Conservation (phyloP, 2,797 vertebrate species). For the Karalla daura region DNA sequence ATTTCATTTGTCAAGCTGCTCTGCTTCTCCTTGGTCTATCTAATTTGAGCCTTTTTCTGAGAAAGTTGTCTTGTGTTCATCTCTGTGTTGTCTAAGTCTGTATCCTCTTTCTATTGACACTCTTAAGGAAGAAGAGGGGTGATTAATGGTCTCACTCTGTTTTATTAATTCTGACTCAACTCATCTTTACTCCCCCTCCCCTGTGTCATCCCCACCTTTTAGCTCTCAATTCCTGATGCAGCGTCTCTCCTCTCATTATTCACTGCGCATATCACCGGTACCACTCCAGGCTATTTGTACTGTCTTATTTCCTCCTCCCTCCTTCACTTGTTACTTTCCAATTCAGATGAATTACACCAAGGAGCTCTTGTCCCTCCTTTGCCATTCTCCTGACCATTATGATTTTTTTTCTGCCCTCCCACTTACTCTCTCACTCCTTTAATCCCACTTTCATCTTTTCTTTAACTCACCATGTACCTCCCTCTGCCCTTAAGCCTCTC, state of each 20-base stretch:
- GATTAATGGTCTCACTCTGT: slow-evolving; percentile 36
- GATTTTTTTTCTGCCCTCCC: slow-evolving; percentile 33
- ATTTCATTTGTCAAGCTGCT: slow-evolving; percentile 20
- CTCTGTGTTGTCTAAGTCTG: slow-evolving; percentile 35
- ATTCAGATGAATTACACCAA: slow-evolving; percentile 46
- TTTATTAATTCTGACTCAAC: slow-evolving; percentile 47
- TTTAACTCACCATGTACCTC: slow-evolving; percentile 12
- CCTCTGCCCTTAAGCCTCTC: slow-evolving; percentile 20
- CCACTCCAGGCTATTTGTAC: slow-evolving; percentile 53
- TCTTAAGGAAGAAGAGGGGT: slow-evolving; percentile 41
- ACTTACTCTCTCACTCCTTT: slow-evolving; percentile 37
- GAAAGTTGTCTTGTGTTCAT: slow-evolving; percentile 22
- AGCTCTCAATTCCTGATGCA: slow-evolving; percentile 54
- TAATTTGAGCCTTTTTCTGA: slow-evolving; percentile 45
- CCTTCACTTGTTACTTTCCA: slow-evolving; percentile 45
- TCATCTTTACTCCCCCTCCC: slow-evolving; percentile 42
- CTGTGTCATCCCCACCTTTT: slow-evolving; percentile 37
- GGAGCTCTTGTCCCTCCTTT: slow-evolving; percentile 21
- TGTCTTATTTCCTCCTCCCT: slow-evolving; percentile 44
- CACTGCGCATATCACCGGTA: slow-evolving; percentile 39
- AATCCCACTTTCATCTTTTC: slow-evolving; percentile 55
- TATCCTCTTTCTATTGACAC: slow-evolving; percentile 20
- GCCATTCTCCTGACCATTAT: slow-evolving; percentile 22
- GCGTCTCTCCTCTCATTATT: slow-evolving; percentile 65
- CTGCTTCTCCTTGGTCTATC: slow-evolving; percentile 34